Base-by-base conservation (phyloP, 1,140 invertebrate genomes). In the Penaeus japonicus region DNA sequence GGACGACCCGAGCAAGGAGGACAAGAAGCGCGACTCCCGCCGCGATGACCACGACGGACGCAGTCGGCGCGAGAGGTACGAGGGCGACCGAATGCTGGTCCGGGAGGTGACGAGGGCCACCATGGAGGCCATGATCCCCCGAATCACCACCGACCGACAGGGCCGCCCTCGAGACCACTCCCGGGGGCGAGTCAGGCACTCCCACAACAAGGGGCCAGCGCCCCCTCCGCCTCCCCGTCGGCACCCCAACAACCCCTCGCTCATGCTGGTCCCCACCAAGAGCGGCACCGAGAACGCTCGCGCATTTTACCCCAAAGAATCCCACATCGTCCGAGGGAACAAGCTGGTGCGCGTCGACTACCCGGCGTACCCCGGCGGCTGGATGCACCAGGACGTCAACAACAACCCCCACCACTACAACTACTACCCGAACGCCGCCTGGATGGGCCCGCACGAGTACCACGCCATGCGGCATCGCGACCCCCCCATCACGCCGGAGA, bases 181-280 rank as follows among this genome's bases (percentile, higher is more conserved):
- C 32, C 32, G 87, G 5, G 80, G 32, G 5, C 55, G 84, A 24
- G 2, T 39, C 20, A 77, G 87, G 10, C 62, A 55, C 39, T n/a
- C 32, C 3, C 84, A 87, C 57, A 89, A 84, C 39, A 90, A 90
- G 53, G 84, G 86, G 30, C 89, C 87, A 0, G 87, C 89, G 47
- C 89, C 90, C 5, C 87, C 89, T 7, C 89, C 90, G 1, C 89
- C 90, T 12, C 90, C 90, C 1, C 82, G 89, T 17, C 79, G 78
- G 7, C 90, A 91, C 70, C 89, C 90, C 18, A 83, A 87, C 32
- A 85, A 90, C 54, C 88, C 90, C 7, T 84, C 85, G 32, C 55
- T 91, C 4, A 24, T 91, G 5, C 82, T 91, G 3, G 89, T 91
- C 15, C 90, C 90, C n/a, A 91, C 90, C 15, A 91, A 91, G 70